Evolutionary conservation across 2,888 invertebrate species (phyloP), one percentile per base, ranked within the genome.

Genomic region (Salpingus planirostris): DNA sequence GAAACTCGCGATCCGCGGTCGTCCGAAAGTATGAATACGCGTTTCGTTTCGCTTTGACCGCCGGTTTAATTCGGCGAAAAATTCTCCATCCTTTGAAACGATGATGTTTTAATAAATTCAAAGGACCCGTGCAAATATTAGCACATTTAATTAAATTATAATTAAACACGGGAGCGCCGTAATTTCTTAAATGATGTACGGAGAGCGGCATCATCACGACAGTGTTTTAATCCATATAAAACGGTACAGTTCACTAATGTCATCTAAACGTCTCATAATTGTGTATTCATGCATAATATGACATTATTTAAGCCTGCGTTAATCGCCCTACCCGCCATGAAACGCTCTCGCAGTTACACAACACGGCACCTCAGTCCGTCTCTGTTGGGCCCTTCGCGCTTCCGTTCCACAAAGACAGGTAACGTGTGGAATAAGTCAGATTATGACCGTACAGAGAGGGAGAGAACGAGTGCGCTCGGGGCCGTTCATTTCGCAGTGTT

Each of bases 221-320:
- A 22, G 34, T 39, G 38, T 39, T 42, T 40, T 47, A 50, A 47
- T 49, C 46, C 44, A 45, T 39, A 47, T 47, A 47, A 49, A 47
- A 49, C 48, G 50, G 37, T 44, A 49, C 46, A 49, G 47, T 49
- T 47, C 50, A 47, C 49, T 49, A 46, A 51, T 47, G 52, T 50
- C 46, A 43, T 43, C 40, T 48, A 44, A 50, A 48, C 44, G 44
- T 49, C 50, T 52, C 50, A 47, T 55, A 55, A 57, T 54, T 53
- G 55, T 50, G 49, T 52, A 53, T 54, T 56, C 54, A 52, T 52
- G 55, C 55, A 54, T 55, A 53, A 55, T 53, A 54, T 50, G 50
- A 47, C 48, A 52, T 52, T 55, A 55, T 57, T 55, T 55, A 51
- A 55, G 53, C 54, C 40, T 40, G 50, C 48, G 52, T 54, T 59